phyloP scores from a whole-genome alignment of 2,888 invertebrate genomes.

The Mythimna lalbum region DNA sequence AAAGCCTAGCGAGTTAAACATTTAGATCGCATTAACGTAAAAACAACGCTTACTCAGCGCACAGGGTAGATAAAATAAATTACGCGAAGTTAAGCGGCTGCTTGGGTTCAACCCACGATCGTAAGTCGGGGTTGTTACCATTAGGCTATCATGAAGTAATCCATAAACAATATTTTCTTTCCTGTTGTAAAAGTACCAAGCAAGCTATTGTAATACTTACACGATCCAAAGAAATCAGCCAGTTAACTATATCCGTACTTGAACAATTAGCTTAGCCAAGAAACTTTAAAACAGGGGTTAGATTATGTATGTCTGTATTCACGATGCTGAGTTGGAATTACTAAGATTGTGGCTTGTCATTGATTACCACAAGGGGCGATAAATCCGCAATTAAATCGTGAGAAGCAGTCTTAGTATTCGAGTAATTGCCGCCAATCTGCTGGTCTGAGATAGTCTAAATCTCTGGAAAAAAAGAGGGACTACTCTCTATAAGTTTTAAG shows the following conservation, averaged over 20 bases:
- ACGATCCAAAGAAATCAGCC: background rate
- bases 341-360: slow-evolving; percentile 4
- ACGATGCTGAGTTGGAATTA: background rate
- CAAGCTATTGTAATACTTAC: background rate
- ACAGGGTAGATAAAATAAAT: too few relatives aligned
- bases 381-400: background rate
- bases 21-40: too few relatives aligned
- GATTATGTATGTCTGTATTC: background rate
- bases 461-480: background rate
- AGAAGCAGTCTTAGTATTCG: slow-evolving; percentile 1
- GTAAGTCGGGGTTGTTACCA: too few relatives aligned
- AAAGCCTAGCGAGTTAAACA: too few relatives aligned
- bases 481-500: background rate
- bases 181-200: background rate
- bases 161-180: background rate
- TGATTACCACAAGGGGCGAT: background rate
- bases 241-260: background rate
- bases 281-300: background rate
- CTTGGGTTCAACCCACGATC: too few relatives aligned
- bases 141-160: too few relatives aligned
- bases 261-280: background rate
- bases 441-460: background rate
- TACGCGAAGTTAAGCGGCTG: too few relatives aligned
- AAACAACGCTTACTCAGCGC: too few relatives aligned
- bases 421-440: background rate